A percentile compares a stretch with the other conserved stretches of the same genome.
Conservation (phyloP, 2,797 vertebrate species). For the Dicrostonyx torquatus region DNA sequence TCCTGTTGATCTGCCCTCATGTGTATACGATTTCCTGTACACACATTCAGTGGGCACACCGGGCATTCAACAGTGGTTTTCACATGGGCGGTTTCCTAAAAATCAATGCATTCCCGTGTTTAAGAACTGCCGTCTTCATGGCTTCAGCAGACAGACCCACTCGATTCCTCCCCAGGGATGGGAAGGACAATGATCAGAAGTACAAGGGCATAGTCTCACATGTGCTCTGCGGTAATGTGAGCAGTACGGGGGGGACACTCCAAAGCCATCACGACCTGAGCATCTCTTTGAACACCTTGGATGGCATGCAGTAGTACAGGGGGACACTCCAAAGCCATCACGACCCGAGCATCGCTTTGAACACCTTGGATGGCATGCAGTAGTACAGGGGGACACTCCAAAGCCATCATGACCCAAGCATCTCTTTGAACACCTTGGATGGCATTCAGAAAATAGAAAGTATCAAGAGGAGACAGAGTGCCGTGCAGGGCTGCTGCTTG, state of each 20-base stretch:
- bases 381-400: constrained; percentile 3
- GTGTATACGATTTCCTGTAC: too few species aligned
- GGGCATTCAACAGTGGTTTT: constrained; percentile 61
- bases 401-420: neutral
- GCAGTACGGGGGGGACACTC: neutral
- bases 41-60: constrained; percentile 40
- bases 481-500: neutral
- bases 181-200: constrained; percentile 46
- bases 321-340: neutral
- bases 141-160: neutral
- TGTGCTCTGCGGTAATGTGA: neutral
- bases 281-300: neutral
- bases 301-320: constrained; percentile 17
- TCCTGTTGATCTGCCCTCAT: neutral
- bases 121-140: neutral
- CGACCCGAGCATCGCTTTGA: constrained; percentile 20
- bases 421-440: neutral
- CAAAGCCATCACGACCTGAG: neutral
- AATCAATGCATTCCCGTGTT: neutral
- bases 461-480: neutral
- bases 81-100: constrained; percentile 12
- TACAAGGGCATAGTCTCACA: neutral
- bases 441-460: constrained; percentile 23
- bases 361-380: too few species aligned
- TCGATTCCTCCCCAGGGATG: constrained; percentile 21